Conservation (phyloP, 1,140 invertebrate genomes). For the Cotesia chilonis region DNA sequence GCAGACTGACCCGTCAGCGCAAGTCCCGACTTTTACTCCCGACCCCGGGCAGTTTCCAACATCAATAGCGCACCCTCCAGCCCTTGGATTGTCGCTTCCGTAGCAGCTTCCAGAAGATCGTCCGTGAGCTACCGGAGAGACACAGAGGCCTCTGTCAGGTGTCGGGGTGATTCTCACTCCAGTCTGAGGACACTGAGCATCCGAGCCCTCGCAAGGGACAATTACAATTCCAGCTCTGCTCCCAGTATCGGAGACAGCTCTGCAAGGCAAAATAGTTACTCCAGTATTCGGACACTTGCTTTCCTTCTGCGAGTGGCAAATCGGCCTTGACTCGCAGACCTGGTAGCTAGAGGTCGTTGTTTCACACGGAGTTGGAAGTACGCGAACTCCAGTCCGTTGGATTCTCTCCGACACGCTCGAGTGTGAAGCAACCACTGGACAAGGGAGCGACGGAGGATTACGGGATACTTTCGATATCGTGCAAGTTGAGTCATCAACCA, state of each 20-base stretch:
- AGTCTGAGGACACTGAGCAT: conserved; percentile 43
- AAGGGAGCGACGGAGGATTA: conserved; percentile 45
- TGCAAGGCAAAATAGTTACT: conserved; percentile 56
- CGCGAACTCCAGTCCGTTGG: conserved; percentile 46
- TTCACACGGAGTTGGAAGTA: conserved; percentile 44
- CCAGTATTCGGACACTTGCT: conserved; percentile 56
- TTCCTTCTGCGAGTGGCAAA: conserved; percentile 45
- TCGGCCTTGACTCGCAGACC: conserved; percentile 52
- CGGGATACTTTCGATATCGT: conserved; percentile 48
- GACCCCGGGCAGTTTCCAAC: conserved; percentile 46
- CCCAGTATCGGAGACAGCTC: conserved; percentile 52
- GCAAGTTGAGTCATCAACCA: conserved; percentile 43
- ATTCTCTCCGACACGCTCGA: conserved; percentile 47
- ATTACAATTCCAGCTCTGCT: conserved; percentile 58
- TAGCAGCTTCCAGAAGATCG: conserved; percentile 43
- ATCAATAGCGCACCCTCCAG: conserved; percentile 49
- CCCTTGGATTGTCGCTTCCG: conserved; percentile 52
- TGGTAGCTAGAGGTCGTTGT: conserved; percentile 37
- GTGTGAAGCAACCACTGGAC: conserved; percentile 46
- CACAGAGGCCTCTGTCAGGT: conserved; percentile 55
- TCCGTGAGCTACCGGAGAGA: conserved; percentile 54
- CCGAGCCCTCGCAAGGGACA: conserved; percentile 54
- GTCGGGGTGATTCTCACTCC: conserved; percentile 58
- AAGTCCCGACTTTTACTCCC: conserved; percentile 50
- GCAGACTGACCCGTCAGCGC: conserved; percentile 50